Evolutionary conservation across 2,113 vertebrate species (phyloP).

Genomic region (Tonatia bakeri): DNA sequence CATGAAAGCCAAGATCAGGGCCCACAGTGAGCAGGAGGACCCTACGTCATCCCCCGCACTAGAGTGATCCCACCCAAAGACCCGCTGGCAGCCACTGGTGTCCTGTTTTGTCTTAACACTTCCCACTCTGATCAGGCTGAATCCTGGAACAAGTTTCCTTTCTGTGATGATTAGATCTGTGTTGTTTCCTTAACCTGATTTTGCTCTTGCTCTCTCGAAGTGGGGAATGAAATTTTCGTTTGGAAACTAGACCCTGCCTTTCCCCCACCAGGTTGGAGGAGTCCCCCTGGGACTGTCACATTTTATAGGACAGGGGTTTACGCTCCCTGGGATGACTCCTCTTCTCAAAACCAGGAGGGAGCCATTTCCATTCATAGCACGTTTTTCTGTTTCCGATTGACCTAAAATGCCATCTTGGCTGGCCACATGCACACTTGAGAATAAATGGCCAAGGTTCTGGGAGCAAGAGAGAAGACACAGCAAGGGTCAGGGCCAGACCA

Average conservation of each 20-base stretch:
- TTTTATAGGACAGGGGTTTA: not conserved
- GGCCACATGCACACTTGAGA: not conserved
- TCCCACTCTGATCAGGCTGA: not conserved
- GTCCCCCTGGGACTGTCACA: not conserved
- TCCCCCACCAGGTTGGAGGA: not conserved
- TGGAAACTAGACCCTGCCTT: not conserved
- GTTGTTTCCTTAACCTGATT: not conserved
- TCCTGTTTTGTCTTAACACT: not conserved
- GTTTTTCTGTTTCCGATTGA: not conserved
- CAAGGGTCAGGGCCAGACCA: not conserved
- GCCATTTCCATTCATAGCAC: not conserved
- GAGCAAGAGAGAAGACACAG: not conserved
- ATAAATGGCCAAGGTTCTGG: not conserved
- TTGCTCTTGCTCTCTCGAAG: not conserved
- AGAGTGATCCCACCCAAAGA: not conserved
- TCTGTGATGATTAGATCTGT: too few relatives aligned
- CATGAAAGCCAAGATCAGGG: constrained; percentile 36
- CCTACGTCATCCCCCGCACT: not conserved
- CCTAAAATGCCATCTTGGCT: fast-evolving
- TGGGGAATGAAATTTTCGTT: not conserved
- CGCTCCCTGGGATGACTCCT: not conserved
- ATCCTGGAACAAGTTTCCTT: not conserved
- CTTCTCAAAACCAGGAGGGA: not conserved
- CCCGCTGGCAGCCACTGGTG: not conserved
- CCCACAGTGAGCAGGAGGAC: fast-evolving